Base-by-base conservation (phyloP, 1,140 invertebrate genomes). In the Tetragnatha versicolor region DNA sequence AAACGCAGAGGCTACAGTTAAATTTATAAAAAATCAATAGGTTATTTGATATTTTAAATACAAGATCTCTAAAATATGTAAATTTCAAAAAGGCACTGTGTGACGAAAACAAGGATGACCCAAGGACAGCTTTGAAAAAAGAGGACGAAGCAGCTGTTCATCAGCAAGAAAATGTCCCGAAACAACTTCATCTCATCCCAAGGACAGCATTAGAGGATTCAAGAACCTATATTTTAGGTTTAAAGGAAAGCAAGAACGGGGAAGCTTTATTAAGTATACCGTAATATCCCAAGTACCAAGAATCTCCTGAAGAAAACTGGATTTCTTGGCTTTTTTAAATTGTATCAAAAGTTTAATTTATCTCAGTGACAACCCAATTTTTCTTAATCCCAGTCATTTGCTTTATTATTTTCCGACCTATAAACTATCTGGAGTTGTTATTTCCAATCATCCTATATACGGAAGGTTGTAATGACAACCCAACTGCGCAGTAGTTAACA, bases 371-470 rank as follows among this genome's bases (percentile, higher is more conserved):
- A 27, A 22, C 10, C 53, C 69, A 25, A 39, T 37, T 20, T 14
- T 9, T 17, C 12, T n/a, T n/a, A n/a, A 20, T 33, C 22, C 14
- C 45, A 35, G 51, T 35, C 33, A 31, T 35, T 4, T 2, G 22
- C 27, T 80, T 39, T 37, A 2, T 17, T 81, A 79, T 68, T 39
- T 79, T 10, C 45, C 70, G 4, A 83, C 83, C 1, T 85, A 85
- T 75, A 86, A 85, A 87, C 77, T 84, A 87, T 78, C 27, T 86
- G 12, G 84, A 87, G 83, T 58, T 85, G 37, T 84, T 86, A 73
- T 87, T 87, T 75, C 70, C 81, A n/a, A 49, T 27, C 2, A 82
- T 87, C 14, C 39, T 85, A 60, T 49, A n/a, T n/a, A n/a, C n/a
- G n/a, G 69, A 82, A 35, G 83, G 83, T 25, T 83, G 85, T 2